phyloP scores from a whole-genome alignment of 2,797 vertebrate species.

The Megalops cyprinoides region DNA sequence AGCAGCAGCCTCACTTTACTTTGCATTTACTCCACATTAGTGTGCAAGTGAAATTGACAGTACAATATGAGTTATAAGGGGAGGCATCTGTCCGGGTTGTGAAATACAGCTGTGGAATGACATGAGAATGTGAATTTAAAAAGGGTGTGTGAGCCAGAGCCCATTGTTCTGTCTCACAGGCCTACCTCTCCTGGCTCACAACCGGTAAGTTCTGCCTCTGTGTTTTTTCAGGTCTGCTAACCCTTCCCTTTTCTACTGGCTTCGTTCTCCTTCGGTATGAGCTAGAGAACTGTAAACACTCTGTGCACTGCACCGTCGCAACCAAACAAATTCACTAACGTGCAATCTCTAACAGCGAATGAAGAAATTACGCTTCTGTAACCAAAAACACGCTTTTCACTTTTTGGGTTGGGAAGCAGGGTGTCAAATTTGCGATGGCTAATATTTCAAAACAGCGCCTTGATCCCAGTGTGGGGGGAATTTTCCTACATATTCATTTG shows the following conservation, averaged over 20 bases:
- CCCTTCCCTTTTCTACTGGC: constrained; percentile 33
- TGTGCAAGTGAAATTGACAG: too few relatives aligned
- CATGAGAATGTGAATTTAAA: constrained; percentile 52
- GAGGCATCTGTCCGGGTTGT: too few relatives aligned
- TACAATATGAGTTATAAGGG: too few relatives aligned
- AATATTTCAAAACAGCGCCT: constrained; percentile 30
- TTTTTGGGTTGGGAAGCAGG: constrained; percentile 18
- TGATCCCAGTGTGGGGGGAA: background rate
- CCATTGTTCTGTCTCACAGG: constrained; percentile 36
- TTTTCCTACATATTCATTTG: background rate
- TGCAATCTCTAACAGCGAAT: background rate
- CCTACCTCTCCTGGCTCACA: constrained; percentile 4
- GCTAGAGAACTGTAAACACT: background rate
- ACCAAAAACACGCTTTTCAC: background rate
- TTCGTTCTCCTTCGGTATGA: constrained; percentile 9
- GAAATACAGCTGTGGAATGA: constrained; percentile 57
- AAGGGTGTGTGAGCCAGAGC: constrained; percentile 58
- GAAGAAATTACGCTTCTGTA: background rate
- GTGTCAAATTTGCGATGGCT: background rate
- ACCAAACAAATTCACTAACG: background rate
- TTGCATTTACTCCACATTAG: too few relatives aligned
- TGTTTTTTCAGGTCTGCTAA: too few relatives aligned
- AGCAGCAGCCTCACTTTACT: too few relatives aligned
- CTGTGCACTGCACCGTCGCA: background rate
- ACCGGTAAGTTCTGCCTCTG: background rate